Percentiles rank a stretch among this genome's conserved stretches.
Conservation (phyloP, 1,140 invertebrate species). For the Goniozus legneri region DNA sequence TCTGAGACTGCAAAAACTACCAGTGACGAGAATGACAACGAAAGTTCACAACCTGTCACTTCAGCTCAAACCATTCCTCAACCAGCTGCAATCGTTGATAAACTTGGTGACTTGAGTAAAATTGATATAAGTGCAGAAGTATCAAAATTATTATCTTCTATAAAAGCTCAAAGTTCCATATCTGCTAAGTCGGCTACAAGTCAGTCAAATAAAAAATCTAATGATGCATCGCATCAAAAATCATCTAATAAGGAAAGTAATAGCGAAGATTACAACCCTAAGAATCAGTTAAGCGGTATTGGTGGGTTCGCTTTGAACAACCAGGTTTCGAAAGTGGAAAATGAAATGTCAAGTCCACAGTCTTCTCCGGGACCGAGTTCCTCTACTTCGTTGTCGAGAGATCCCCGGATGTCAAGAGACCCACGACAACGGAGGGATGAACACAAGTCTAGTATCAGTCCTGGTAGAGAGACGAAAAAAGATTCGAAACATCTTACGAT, state of each 20-base stretch:
- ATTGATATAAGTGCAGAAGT: conserved; percentile 72
- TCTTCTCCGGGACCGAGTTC: conserved; percentile 28
- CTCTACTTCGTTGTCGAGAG: conserved; percentile 28
- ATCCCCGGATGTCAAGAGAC: conserved; percentile 44
- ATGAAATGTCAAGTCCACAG: conserved; percentile 31
- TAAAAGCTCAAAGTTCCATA: conserved; percentile 56
- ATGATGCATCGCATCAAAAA: background rate
- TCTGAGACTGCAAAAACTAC: conserved; percentile 17
- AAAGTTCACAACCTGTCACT: conserved; percentile 10
- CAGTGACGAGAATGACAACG: conserved; percentile 8
- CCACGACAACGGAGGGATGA: conserved; percentile 28
- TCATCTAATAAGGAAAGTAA: background rate
- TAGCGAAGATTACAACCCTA: conserved; percentile 1
- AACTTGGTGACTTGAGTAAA: conserved; percentile 67
- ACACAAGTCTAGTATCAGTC: conserved; percentile 19
- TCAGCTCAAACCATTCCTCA: conserved; percentile 37
- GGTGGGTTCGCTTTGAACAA: background rate
- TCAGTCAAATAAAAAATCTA: conserved; percentile 2
- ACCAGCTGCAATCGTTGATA: conserved; percentile 58
- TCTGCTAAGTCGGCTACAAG: background rate
- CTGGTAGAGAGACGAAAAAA: conserved; percentile 34
- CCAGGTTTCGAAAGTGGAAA: conserved; percentile 18
- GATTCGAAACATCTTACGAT: conserved; percentile 36
- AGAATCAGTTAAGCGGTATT: background rate
- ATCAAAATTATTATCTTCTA: conserved; percentile 63